phyloP scores from a whole-genome alignment of 2,113 vertebrate genomes.

The Pseudois nayaur region DNA sequence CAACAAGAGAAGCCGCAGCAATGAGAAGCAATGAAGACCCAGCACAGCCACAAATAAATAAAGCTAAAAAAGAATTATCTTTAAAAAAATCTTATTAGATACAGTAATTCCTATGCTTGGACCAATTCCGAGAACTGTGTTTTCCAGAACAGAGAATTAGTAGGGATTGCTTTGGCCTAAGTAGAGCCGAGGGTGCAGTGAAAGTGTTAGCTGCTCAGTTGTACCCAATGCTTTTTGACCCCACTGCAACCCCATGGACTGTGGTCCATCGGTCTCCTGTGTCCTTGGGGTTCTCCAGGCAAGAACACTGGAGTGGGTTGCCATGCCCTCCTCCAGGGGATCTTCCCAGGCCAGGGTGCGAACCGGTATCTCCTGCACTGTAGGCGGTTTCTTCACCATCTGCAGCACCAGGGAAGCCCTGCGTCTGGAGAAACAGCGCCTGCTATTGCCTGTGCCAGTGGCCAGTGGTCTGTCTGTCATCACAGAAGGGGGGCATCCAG shows the following conservation, averaged over 20 bases:
- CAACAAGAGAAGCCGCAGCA: background rate
- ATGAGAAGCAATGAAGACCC: background rate
- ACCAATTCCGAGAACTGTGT: background rate
- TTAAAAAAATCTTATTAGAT: background rate
- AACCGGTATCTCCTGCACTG: background rate
- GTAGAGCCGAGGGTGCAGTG: background rate
- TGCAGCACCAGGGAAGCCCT: background rate
- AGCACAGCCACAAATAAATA: background rate
- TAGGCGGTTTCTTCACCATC: background rate
- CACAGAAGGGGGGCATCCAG: background rate
- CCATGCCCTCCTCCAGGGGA: background rate
- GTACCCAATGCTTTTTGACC: background rate
- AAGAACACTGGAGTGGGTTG: background rate
- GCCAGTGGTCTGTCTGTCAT: background rate
- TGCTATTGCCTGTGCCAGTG: background rate
- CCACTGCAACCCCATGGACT: background rate
- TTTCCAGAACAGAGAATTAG: background rate
- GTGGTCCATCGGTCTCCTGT: background rate
- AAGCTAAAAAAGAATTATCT: background rate
- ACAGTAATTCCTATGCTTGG: background rate
- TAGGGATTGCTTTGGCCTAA: background rate
- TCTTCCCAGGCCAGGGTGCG: background rate
- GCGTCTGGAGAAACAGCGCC: background rate
- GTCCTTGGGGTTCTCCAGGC: background rate
- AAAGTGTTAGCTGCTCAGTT: background rate